Evolutionary conservation across 2,113 vertebrate genomes (phyloP), one percentile per base, ranked within the genome.

Genomic region (Clinocottus analis): DNA sequence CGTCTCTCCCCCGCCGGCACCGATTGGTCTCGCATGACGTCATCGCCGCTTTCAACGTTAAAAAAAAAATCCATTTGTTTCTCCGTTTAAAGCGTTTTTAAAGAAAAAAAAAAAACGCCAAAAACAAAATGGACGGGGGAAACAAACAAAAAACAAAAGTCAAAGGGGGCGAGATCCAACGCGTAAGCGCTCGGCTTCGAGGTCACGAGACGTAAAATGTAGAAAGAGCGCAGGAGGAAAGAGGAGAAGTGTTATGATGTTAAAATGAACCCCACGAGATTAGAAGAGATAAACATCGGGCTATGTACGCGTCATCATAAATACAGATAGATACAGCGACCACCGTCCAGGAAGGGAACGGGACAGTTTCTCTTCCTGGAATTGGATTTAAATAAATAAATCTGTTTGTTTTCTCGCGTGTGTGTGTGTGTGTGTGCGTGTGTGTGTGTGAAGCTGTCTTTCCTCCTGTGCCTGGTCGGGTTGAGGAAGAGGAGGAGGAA

Each of bases 371-470:
- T 68, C 79, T 84, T 62, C 77, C 72, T 69, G 72, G 55, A 51
- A 37, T 60, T 79, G 74, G 83, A 41, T 64, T 90, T 67, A 83
- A 93, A 93, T 92, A 93, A 91, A 93, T 90, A 91, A n/a, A 89
- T 81, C 53, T 72, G 49, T 33, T 37, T 37, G 33, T 37, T 78
- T 47, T 74, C 70, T 5, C 68, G 10, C 68, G 10, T 59, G 19
- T 63, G 23, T 79, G 29, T 58, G 9, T 11, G 3, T 53, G 9
- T 47, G 58, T 73, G 60, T 5, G 29, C 55, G 68, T 67, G 62
- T 72, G 84, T 29, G 7, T 37, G 7, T 70, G 86, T 84, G 61
- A 87, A 87, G 90, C 79, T 72, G 51, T 88, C 66, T 61, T 79
- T 90, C 70, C 84, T 84, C 80, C 79, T 45, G n/a, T n/a, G 63